Evolutionary conservation across 2,113 vertebrate genomes (phyloP).

Genomic region (Ranitomeya variabilis): DNA sequence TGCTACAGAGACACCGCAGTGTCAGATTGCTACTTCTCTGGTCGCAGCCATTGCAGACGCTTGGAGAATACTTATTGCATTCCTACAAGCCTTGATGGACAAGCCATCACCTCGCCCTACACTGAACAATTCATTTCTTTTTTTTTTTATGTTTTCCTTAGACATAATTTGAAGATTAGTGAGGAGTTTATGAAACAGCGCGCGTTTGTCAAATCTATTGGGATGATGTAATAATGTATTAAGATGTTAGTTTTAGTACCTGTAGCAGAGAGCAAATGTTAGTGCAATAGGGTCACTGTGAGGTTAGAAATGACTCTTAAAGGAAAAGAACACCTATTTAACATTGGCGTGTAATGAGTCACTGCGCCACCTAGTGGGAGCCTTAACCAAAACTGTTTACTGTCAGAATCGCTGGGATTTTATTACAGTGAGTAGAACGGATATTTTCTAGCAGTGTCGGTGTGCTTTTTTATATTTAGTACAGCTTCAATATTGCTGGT

Average conservation of each 20-base stretch:
- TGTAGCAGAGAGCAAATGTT: not conserved
- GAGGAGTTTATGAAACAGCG: not conserved
- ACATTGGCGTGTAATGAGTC: not conserved
- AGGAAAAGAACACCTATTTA: not conserved
- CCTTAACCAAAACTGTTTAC: not conserved
- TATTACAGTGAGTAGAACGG: not conserved
- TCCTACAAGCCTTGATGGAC: not conserved
- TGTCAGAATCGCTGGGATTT: not conserved
- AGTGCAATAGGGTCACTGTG: not conserved
- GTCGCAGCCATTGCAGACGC: not conserved
- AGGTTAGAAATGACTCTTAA: not conserved
- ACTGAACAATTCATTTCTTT: not conserved
- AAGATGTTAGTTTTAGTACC: not conserved
- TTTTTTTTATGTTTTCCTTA: not conserved
- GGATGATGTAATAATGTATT: not conserved
- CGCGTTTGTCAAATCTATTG: not conserved
- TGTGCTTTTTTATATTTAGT: no score
- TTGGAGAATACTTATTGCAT: not conserved
- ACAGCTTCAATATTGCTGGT: not conserved
- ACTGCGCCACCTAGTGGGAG: not conserved
- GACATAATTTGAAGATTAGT: not conserved
- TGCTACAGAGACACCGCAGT: not conserved
- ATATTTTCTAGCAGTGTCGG: not conserved
- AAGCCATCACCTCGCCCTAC: not conserved
- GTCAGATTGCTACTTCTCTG: not conserved